Evolutionary conservation across 2,888 invertebrate species (phyloP).

Genomic region (Oligia strigilis): DNA sequence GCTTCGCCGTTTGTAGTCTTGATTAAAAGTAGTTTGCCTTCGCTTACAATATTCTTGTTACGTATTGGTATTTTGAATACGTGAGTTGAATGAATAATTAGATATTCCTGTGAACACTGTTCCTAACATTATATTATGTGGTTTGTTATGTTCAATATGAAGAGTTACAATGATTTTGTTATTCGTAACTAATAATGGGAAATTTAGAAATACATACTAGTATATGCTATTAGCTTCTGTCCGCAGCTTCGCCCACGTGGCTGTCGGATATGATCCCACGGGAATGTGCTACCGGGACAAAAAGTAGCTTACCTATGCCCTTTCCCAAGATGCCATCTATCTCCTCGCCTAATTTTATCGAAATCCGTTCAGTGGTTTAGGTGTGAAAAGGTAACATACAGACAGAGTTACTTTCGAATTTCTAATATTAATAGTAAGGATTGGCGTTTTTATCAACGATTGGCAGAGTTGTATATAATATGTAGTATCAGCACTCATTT

Average conservation of each 20-base stretch:
- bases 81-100: neutral
- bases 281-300: no score
- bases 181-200: neutral
- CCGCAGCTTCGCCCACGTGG: no score
- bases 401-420: no score
- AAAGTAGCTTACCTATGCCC: no score
- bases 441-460: neutral
- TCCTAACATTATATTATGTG: neutral
- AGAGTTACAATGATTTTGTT: neutral
- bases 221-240: neutral
- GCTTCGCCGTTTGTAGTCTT: slow-evolving; percentile 26
- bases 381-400: no score
- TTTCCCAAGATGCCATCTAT: no score
- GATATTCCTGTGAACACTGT: neutral
- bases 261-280: no score
- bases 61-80: neutral
- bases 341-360: no score
- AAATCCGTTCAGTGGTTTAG: no score
- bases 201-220: no score
- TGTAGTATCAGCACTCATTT: neutral
- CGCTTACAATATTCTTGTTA: slow-evolving; percentile 10
- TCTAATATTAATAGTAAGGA: no score
- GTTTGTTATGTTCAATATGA: neutral
- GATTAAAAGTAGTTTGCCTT: slow-evolving; percentile 42
- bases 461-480: neutral